Evolutionary conservation across 2,113 vertebrate species (phyloP), one percentile per base, ranked within the genome.

Genomic region (Gnathonemus echidnorhynchus): DNA sequence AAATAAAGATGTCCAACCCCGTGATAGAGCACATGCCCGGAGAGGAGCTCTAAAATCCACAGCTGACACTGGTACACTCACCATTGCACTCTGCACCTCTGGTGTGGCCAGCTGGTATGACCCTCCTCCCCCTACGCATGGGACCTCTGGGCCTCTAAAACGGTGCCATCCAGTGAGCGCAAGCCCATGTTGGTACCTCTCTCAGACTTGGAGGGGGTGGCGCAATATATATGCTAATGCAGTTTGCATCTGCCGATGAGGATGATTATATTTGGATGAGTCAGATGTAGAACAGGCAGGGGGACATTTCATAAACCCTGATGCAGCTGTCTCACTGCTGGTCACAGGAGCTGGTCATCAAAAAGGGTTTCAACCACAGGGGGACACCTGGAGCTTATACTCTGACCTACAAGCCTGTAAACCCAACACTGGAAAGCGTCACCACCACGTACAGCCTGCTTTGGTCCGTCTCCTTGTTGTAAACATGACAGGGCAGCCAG

Each of bases 171-270:
- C 31, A 27, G 39, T 83, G 49, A 74, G 48, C 49, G 2, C 58
- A 49, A 53, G 19, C 24, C 88, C 52, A 77, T 90, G 90, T 90
- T 89, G 88, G 39, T n/a, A 88, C 53, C 45, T 56, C 86, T 89
- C 53, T 49, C 49, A 90, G 90, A 45, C 90, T 52, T 66, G 13
- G 42, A 87, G 86, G 70, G 45, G 89, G 89, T 85, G n/a, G 86
- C 84, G 90, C 89, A 90, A 92, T 93, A 92, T 91, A 89, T 92
- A 92, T 93, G 90, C 91, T 93, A 92, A 92, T 93, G 66, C 10
- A 27, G 31, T 88, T 89, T 91, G 89, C 89, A 90, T 90, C 62
- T 91, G 91, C 35, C 80, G 91, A 92, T 91, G 89, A 90, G 77
- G 31, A 86, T 83, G 91, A 91, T 92, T 90, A 90, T 87, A 80